A percentile compares a stretch with the other conserved stretches of the same genome.
These are phyloP conservation scores for Holotrichia oblita DNA, from an alignment of 1,140 invertebrate species.

Conservation along the genomic window DNA sequence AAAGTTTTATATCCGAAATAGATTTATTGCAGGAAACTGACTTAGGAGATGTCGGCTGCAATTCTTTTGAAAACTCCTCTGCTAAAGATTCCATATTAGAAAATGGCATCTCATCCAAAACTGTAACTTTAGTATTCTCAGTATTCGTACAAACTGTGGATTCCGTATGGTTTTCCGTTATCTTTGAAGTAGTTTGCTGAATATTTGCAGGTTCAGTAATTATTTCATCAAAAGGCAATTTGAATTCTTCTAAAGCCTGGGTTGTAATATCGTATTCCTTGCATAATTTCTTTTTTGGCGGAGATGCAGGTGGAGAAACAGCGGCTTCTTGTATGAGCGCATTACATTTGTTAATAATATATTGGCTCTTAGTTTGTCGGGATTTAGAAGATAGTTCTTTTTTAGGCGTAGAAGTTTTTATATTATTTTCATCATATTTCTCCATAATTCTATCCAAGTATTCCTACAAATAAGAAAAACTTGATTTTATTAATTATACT, in stretches of 20 bases:
- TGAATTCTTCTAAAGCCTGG: slow-evolving; percentile 22
- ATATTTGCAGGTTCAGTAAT: neutral
- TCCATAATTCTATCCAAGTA: slow-evolving; percentile 47
- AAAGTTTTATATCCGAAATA: slow-evolving; percentile 36
- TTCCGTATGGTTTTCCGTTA: neutral
- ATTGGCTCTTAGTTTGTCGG: slow-evolving; percentile 41
- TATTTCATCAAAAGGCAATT: slow-evolving; percentile 1
- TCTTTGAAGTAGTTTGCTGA: neutral
- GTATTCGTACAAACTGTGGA: neutral
- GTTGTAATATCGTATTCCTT: slow-evolving; percentile 38
- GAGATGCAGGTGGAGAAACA: slow-evolving; percentile 10
- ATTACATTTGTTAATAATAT: slow-evolving; percentile 28
- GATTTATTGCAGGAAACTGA: neutral
- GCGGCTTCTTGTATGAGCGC: neutral
- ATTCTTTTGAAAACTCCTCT: neutral
- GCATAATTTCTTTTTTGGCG: slow-evolving; percentile 38
- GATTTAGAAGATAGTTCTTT: neutral
- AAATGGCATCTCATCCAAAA: neutral
- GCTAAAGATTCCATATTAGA: neutral
- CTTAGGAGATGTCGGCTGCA: neutral
- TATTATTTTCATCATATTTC: slow-evolving; percentile 42
- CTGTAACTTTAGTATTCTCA: neutral
- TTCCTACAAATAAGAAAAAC: slow-evolving; percentile 41
- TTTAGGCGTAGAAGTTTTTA: slow-evolving; percentile 19
- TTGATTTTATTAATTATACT: too few relatives aligned